Evolutionary conservation across 2,113 vertebrate species (phyloP), one percentile per base, ranked within the genome.

Genomic region (Perca schrenkii): DNA sequence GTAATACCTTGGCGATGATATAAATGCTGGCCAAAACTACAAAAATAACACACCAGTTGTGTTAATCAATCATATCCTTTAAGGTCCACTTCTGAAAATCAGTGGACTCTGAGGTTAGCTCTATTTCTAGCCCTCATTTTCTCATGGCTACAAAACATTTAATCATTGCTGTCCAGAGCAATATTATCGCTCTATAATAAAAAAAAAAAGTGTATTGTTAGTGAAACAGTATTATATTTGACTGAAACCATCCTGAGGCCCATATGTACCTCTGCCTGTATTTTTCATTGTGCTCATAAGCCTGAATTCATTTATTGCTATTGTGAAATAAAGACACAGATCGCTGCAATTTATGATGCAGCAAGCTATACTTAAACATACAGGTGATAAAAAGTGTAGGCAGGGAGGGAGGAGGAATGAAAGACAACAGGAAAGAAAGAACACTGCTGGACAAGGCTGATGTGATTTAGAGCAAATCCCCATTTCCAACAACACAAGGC

Each of bases 221-320:
- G 56, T 76, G 47, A 67, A 87, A 77, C 61, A 47, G 43, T 70
- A 47, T 81, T 73, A 40, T 47, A 57, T 88, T 65, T 53, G 52
- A 83, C 67, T 60, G 17, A 72, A 79, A 82, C 73, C 60, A 79
- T 81, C 65, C 69, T 3, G 14, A 67, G 75, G 25, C 67, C 85
- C 25, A 79, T 88, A 87, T 83, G 21, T 34, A 81, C 54, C 72
- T n/a, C 25, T 36, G 71, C 77, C 68, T 81, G n/a, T 83, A 77
- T 82, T 81, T 85, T 79, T 85, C 65, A 68, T 65, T 67, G 79
- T 80, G 61, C 77, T 86, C 86, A 86, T 77, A 86, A 85, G 66
- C 71, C 54, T 65, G 64, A 87, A 77, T 64, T 66, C 64, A 78
- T 82, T 81, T 86, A 84, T 83, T 85, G 64, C 56, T 67, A 64